Evolutionary conservation across 2,113 vertebrate genomes (phyloP).

Genomic region (Taurulus bubalis): DNA sequence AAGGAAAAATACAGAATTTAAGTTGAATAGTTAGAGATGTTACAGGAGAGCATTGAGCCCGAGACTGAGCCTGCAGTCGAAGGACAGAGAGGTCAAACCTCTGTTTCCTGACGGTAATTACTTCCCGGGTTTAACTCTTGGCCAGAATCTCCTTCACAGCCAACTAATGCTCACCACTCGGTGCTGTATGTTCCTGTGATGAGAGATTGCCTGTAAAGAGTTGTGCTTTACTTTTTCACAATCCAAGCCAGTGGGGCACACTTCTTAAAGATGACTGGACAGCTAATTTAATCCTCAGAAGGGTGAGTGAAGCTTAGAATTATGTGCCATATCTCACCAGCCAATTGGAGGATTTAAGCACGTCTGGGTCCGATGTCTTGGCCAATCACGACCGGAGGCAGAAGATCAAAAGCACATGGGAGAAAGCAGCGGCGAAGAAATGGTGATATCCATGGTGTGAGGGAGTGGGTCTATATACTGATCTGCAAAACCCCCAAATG

Average conservation of each 20-base stretch:
- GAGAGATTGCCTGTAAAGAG: conserved; percentile 60
- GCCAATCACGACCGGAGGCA: conserved; percentile 59
- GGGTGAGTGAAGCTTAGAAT: conserved; percentile 68
- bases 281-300: conserved; percentile 68
- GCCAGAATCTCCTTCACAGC: conserved; percentile 64
- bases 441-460: conserved; percentile 1
- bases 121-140: conserved; percentile 63
- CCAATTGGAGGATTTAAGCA: conserved; percentile 68
- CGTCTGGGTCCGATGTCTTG: conserved; percentile 39
- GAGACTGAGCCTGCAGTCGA: conserved; percentile 14
- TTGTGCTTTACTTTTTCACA: conserved; percentile 54
- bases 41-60: not conserved
- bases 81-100: conserved; percentile 35
- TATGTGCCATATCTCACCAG: conserved; percentile 63
- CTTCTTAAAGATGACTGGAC: conserved; percentile 66
- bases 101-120: conserved; percentile 70
- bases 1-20: conserved; percentile 20
- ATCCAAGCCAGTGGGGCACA: conserved; percentile 45
- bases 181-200: conserved; percentile 53
- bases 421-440: conserved; percentile 24
- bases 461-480: conserved; percentile 3
- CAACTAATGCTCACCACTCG: conserved; percentile 50
- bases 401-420: conserved; percentile 40
- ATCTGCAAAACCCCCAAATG: not conserved
- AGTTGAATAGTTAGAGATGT: conserved; percentile 3